phyloP scores from a whole-genome alignment of 2,888 invertebrate species.

The Cataglyphis rosenhaueri region DNA sequence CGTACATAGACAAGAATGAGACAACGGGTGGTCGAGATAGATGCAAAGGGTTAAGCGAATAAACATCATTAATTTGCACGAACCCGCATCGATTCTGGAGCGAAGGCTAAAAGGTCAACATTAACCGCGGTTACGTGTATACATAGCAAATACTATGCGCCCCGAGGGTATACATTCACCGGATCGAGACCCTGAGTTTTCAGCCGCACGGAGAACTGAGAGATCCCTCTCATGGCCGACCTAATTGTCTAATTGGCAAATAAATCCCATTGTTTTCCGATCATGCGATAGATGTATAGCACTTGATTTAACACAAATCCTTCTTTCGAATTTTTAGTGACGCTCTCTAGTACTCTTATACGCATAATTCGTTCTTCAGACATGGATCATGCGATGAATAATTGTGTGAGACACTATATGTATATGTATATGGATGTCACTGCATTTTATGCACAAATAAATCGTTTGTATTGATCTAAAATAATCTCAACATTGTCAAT shows the following conservation, averaged over 20 bases:
- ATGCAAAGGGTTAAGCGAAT: constrained; percentile 79
- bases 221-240: constrained; percentile 66
- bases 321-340: constrained; percentile 12
- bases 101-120: constrained; percentile 84
- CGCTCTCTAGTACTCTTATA: neutral
- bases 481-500: too few species aligned
- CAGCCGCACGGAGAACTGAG: neutral
- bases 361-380: too few species aligned
- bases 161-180: neutral
- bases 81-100: constrained; percentile 64
- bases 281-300: constrained; percentile 70
- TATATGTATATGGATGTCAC: constrained; percentile 54
- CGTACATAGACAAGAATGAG: neutral
- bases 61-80: constrained; percentile 85
- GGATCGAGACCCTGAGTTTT: constrained; percentile 18
- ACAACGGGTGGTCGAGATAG: constrained; percentile 57
- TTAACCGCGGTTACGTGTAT: constrained; percentile 78
- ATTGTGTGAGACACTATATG: too few species aligned
- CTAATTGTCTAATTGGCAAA: constrained; percentile 84
- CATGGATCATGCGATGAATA: too few species aligned
- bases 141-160: constrained; percentile 81
- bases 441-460: too few species aligned
- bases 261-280: constrained; percentile 82
- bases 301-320: constrained; percentile 46
- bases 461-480: too few species aligned